Base-by-base conservation (phyloP, 2,113 vertebrate genomes). In the Oceanites oceanicus region DNA sequence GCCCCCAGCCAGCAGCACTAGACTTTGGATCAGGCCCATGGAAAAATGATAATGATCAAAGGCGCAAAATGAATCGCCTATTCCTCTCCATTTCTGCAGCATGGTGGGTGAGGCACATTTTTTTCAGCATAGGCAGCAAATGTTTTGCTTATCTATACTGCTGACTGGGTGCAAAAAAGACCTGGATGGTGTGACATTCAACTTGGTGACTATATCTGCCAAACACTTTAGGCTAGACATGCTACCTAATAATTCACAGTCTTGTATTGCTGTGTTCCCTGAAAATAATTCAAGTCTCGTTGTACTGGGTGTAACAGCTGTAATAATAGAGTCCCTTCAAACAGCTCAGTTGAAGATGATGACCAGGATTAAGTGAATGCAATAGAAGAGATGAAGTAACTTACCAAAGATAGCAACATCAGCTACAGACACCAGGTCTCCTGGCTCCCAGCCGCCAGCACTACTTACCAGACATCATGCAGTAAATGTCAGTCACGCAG, bases 301-400 rank as follows among this genome's bases (percentile, higher is more conserved):
- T 84, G 79, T 75, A 61, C 6, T 44, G 88, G 82, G 86, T 94
- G 79, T 92, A 94, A 87, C 94, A 94, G 90, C 85, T 91, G 77
- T 94, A 94, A 96, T 94, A 97, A 95, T 40, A 87, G 80, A 95
- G 93, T 73, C 66, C 45, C 71, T 94, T 90, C 87, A 78, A 92
- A 85, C 53, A 87, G 70, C 86, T 85, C 94, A 90, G 15, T 76
- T 87, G 94, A 61, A 90, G 93, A 95, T 94, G 95, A 96, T 96
- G 95, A 93, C 85, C 9, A 0, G 88, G 93, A 95, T 96, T 93
- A 91, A 95, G 70, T 55, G 89, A 58, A 62, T 34, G 89, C 61
- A 85, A 68, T 30, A 91, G 86, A 75, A 70, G 80, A 94, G 83
- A 87, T 73, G 76, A 89, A 96, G 91, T 1, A 0, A 85, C 73